Percentiles rank a stretch among this genome's conserved stretches.
Conservation (phyloP, 2,797 vertebrate genomes). For the Ceyx erithaca region DNA sequence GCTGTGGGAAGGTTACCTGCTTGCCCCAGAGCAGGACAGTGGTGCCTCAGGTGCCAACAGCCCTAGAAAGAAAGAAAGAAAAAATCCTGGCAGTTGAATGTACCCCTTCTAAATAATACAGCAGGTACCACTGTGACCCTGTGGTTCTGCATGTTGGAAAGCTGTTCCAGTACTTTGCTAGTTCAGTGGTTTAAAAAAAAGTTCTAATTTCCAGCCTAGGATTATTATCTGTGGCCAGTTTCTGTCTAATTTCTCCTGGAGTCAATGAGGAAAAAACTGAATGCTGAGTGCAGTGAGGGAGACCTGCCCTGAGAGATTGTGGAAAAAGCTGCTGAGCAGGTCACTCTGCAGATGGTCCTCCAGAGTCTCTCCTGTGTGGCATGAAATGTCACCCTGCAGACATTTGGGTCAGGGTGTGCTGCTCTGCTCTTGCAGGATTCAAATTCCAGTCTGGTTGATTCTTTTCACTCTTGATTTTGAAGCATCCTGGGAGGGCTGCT, state of each 20-base stretch:
- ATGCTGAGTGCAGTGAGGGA: background rate
- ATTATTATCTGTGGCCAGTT: background rate
- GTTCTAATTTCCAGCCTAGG: background rate
- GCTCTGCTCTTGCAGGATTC: background rate
- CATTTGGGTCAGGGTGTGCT: background rate
- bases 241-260: background rate
- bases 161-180: background rate
- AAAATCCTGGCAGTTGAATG: rapidly evolving
- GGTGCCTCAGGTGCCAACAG: background rate
- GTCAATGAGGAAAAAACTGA: background rate
- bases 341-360: background rate
- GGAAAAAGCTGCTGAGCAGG: background rate
- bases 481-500: background rate
- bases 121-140: background rate
- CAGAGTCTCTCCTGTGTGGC: background rate
- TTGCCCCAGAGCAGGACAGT: background rate
- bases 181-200: background rate
- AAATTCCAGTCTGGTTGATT: background rate
- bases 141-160: background rate
- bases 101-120: background rate
- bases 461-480: background rate
- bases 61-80: background rate
- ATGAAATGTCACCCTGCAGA: background rate
- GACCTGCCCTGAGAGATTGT: background rate
- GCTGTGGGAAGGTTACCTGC: background rate